These are phyloP conservation scores for Anneissia japonica DNA, from an alignment of 35 echinoderm and acorn worm species.

Conservation along the genomic window DNA sequence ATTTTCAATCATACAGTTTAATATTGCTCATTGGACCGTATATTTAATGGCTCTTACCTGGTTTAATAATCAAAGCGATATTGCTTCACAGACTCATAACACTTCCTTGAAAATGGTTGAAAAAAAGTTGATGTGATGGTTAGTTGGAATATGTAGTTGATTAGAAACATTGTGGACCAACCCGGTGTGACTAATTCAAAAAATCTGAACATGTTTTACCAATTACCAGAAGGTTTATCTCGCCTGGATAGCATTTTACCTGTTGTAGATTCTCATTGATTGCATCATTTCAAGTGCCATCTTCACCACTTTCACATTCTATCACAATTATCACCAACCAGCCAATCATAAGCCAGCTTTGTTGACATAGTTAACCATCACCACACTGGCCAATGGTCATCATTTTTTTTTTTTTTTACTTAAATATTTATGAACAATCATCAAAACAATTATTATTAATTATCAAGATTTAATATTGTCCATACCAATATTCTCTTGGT, in stretches of 20 bases:
- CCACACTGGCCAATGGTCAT: too few species aligned
- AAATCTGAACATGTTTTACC: background rate
- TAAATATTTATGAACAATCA: too few species aligned
- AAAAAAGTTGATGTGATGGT: background rate
- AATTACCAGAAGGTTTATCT: background rate
- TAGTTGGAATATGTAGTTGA: background rate
- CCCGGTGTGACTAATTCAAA: background rate
- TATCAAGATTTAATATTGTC: too few species aligned
- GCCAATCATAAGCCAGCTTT: too few species aligned
- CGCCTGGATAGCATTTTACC: background rate
- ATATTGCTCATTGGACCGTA: background rate
- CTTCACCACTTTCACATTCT: background rate
- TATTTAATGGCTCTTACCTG: too few species aligned
- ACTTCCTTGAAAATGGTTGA: background rate
- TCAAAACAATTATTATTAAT: too few species aligned
- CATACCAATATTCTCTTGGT: too few species aligned
- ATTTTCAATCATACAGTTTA: background rate
- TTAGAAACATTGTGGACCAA: background rate
- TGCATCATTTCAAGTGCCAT: background rate
- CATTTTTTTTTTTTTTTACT: too few species aligned
- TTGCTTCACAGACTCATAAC: background rate
- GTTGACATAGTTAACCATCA: too few species aligned
- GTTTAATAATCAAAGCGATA: background rate
- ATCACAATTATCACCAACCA: too few species aligned
- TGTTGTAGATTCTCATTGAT: background rate